Base-by-base conservation (phyloP, 2,888 invertebrate species). In the Microctonus brassicae region DNA sequence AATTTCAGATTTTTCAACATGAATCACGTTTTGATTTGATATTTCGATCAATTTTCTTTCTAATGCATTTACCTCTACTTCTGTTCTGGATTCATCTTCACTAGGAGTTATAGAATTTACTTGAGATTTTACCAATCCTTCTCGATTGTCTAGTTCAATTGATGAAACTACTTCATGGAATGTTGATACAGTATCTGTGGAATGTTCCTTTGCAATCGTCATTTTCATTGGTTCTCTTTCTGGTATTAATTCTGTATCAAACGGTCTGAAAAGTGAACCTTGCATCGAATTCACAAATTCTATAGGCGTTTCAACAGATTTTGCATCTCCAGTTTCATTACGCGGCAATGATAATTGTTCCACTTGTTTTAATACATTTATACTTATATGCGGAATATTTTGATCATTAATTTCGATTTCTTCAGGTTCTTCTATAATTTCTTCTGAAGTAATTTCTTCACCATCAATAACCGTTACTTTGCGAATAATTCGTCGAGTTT, bases 381-480 rank as follows among this genome's bases (percentile, higher is more conserved):
- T 93, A 72, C 92, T 92, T 17, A 94, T 92, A 78, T 92, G 89
- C 0, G 94, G 94, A 78, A 93, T 91, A 78, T 92, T 91, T 86
- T 95, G 92, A 83, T 93, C 93, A 36, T 90, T 90, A 10, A 93
- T 89, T 87, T 94, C 93, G 4, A 94, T 89, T 84, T 93, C 92
- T 81, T 94, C 95, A 0, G 96, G 96, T 85, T 95, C 95, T 82
- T 96, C 96, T 55, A 95, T 90, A 0, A 95, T 88, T 88, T 96
- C 95, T 87, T 96, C 96, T 7, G 93, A 93, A 0, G 94, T 91
- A 73, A 93, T 93, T 88, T 96, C 96, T 87, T 94, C 94, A 0
- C 96, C 96, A 84, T 96, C 93, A 71, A 95, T 91, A 5, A 95
- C 92, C 0, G 93, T 93, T 2, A 94, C 91, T 76, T 93, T 92